Percentiles rank a stretch among this genome's conserved stretches.
Evolutionary conservation across 1,140 invertebrate species (phyloP).

Genomic region (Dryas iulia): DNA sequence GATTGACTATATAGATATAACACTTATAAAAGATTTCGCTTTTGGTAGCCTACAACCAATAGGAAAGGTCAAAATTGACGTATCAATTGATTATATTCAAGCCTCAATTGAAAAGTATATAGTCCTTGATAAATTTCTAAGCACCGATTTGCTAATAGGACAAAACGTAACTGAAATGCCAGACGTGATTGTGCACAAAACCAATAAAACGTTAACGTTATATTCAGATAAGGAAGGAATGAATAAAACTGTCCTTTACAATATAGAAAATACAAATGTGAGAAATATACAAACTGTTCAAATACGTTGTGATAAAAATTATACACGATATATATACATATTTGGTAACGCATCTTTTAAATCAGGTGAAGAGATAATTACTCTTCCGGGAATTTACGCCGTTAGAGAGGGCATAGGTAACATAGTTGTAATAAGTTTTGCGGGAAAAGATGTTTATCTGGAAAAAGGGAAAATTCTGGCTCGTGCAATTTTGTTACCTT

Average conservation of each 20-base stretch:
- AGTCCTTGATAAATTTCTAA: constrained; percentile 26
- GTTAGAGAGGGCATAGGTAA: background rate
- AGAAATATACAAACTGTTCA: background rate
- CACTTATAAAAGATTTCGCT: constrained; percentile 26
- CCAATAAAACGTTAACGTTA: constrained; percentile 13
- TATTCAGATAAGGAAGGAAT: background rate
- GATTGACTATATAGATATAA: constrained; percentile 12
- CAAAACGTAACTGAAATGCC: constrained; percentile 35
- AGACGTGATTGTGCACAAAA: constrained; percentile 28
- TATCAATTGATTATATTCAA: constrained; percentile 19
- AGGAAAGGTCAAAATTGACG: constrained; percentile 19
- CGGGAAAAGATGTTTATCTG: background rate
- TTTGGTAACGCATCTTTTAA: background rate
- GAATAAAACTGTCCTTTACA: background rate
- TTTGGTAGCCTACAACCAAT: constrained; percentile 22
- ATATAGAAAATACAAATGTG: background rate
- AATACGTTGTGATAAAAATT: background rate
- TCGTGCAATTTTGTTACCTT: background rate
- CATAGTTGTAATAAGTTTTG: background rate
- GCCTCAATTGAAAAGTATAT: constrained; percentile 20
- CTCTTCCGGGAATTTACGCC: background rate
- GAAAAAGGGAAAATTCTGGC: background rate
- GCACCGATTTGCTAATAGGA: constrained; percentile 29
- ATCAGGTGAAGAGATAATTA: background rate
- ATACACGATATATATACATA: background rate